phyloP scores from a whole-genome alignment of 2,113 vertebrate genomes.

The Equus quagga region DNA sequence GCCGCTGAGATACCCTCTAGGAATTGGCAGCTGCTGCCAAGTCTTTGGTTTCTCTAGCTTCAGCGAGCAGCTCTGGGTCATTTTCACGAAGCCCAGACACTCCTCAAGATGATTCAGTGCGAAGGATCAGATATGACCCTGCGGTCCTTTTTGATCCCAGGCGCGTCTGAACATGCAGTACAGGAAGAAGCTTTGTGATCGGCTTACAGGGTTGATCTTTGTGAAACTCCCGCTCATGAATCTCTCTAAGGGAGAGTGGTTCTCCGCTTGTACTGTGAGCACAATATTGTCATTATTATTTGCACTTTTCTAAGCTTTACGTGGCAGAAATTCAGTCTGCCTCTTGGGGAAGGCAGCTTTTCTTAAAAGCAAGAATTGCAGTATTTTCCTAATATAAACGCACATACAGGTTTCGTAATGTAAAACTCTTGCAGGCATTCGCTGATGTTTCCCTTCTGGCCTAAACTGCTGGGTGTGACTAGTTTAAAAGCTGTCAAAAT shows the following conservation, averaged over 20 bases:
- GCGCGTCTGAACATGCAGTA: neutral
- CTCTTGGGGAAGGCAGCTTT: conserved; percentile 69
- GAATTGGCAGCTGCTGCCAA: conserved; percentile 31
- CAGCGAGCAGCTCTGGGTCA: conserved; percentile 29
- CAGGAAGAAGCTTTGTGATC: conserved; percentile 43
- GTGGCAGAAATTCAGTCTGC: conserved; percentile 55
- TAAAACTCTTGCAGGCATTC: conserved; percentile 80
- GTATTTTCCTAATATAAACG: conserved; percentile 75
- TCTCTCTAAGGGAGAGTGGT: conserved; percentile 36
- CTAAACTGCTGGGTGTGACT: conserved; percentile 84
- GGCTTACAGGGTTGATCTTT: neutral
- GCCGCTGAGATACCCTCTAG: conserved; percentile 41
- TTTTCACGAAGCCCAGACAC: neutral
- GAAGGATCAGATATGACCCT: conserved; percentile 48
- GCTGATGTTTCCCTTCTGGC: conserved; percentile 84
- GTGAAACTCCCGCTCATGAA: neutral
- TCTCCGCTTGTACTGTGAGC: neutral
- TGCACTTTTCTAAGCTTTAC: conserved; percentile 60
- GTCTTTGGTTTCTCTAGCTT: conserved; percentile 51
- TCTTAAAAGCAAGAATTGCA: conserved; percentile 72
- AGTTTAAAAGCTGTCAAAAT: conserved; percentile 86
- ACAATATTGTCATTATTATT: conserved; percentile 6
- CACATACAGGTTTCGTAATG: conserved; percentile 74
- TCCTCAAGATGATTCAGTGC: conserved; percentile 60
- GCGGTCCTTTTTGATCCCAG: neutral